Base-by-base conservation (phyloP, 2,888 invertebrate species). In the Lapara coniferarum region DNA sequence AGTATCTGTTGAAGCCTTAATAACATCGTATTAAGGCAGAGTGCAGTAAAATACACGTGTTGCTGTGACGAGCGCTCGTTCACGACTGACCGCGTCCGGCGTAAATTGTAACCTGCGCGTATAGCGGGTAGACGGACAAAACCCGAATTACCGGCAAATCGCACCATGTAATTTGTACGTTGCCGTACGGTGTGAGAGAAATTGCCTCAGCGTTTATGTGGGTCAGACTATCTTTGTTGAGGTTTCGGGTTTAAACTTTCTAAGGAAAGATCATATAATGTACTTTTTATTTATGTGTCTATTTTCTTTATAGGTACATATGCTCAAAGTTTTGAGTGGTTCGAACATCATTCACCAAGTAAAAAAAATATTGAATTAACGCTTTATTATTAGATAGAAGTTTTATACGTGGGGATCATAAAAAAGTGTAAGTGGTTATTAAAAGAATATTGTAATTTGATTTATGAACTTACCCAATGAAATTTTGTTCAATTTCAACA, bases 31-130 rank as follows among this genome's bases (percentile, higher is more conserved):
- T 90, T 87, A 90, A 88, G 81, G 87, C 90, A 91, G 86, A 74
- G 77, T 80, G 85, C 84, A 84, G 80, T 92, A 86, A 91, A 88
- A 81, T 81, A 85, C 92, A 92, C 89, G 85, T 89, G 90, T 75
- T 75, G 71, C 78, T 72, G 70, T 73, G 78, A 75, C 79, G 79
- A 78, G 74, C 73, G 81, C 82, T 77, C 80, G 80, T 82, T 83
- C 81, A 78, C 80, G 82, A 86, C 77, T 88, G 85, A 80, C 75
- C 78, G 86, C 86, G 86, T 87, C 89, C 90, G 87, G 88, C 79
- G 86, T 86, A 89, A 90, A 91, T 90, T 90, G 88, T 89, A 88
- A 83, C 82, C 75, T 81, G 74, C 73, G 78, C 80, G 76, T 81
- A 81, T 78, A 80, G 84, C 80, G 83, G 86, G 86, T 86, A 87